These are phyloP conservation scores for Pseudococcus jackbeardsleyi DNA, from an alignment of 2,888 invertebrate genomes.

Conservation along the genomic window DNA sequence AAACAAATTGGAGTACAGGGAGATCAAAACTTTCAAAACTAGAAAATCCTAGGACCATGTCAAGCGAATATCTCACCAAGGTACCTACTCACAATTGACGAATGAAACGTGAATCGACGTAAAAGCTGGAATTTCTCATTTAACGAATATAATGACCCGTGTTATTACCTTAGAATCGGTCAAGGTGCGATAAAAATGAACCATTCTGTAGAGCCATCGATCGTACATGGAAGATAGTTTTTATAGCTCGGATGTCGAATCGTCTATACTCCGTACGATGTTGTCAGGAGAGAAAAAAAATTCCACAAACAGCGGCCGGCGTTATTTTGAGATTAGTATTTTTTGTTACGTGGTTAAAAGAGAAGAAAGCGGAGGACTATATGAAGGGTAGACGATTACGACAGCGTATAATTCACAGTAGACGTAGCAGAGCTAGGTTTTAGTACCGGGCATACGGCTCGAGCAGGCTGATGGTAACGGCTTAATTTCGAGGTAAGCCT, in stretches of 20 bases:
- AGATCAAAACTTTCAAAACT: too few relatives aligned
- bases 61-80: too few relatives aligned
- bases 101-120: background rate
- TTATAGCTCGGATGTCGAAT: background rate
- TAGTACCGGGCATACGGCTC: background rate
- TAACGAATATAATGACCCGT: background rate
- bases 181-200: background rate
- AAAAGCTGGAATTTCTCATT: background rate
- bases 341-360: background rate
- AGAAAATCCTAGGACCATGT: too few relatives aligned
- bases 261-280: background rate
- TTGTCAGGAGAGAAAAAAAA: background rate
- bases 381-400: background rate
- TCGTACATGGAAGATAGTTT: background rate
- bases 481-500: constrained; percentile 19
- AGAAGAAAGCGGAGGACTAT: background rate
- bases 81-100: background rate
- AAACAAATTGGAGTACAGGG: too few relatives aligned
- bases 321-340: constrained; percentile 7
- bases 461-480: constrained; percentile 14
- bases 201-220: background rate
- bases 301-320: background rate
- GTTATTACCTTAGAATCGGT: background rate
- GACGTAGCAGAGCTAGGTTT: background rate
- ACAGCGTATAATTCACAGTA: constrained; percentile 16